Percentiles rank a stretch among this genome's conserved stretches.
Evolutionary conservation across 2,888 invertebrate species (phyloP).

Genomic region (Cremastinae sp.): DNA sequence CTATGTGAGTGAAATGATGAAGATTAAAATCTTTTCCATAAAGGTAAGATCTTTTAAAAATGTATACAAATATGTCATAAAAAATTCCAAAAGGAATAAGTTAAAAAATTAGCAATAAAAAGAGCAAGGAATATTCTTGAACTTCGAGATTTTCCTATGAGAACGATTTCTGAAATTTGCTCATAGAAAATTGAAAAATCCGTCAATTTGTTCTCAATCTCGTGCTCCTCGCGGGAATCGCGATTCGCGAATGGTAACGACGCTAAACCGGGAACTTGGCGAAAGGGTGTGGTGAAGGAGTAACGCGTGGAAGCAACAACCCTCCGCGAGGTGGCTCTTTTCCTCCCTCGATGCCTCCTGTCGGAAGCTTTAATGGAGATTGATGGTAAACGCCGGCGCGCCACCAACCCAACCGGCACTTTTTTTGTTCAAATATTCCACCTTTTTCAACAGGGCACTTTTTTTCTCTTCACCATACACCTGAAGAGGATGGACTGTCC

Average conservation of each 20-base stretch:
- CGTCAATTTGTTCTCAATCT: slow-evolving; percentile 36
- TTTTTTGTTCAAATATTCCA: too few relatives aligned
- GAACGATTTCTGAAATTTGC: too few relatives aligned
- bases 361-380: slow-evolving; percentile 77
- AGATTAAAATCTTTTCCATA: too few relatives aligned
- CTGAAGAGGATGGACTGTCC: neutral
- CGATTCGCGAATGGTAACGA: slow-evolving; percentile 67
- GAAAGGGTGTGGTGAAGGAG: slow-evolving; percentile 56
- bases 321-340: slow-evolving; percentile 51
- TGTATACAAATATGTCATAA: too few relatives aligned
- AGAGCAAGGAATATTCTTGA: too few relatives aligned
- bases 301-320: slow-evolving; percentile 40
- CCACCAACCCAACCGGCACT: slow-evolving; percentile 47
- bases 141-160: too few relatives aligned
- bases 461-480: neutral
- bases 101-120: too few relatives aligned
- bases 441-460: neutral
- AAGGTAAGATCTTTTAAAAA: too few relatives aligned
- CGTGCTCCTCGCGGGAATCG: slow-evolving; percentile 46
- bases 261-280: slow-evolving; percentile 65
- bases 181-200: too few relatives aligned
- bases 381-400: slow-evolving; percentile 69
- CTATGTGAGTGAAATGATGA: too few relatives aligned
- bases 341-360: slow-evolving; percentile 68
- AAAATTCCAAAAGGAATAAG: too few relatives aligned